Conservation (phyloP, 2,888 invertebrate species). For the Troides helena region DNA sequence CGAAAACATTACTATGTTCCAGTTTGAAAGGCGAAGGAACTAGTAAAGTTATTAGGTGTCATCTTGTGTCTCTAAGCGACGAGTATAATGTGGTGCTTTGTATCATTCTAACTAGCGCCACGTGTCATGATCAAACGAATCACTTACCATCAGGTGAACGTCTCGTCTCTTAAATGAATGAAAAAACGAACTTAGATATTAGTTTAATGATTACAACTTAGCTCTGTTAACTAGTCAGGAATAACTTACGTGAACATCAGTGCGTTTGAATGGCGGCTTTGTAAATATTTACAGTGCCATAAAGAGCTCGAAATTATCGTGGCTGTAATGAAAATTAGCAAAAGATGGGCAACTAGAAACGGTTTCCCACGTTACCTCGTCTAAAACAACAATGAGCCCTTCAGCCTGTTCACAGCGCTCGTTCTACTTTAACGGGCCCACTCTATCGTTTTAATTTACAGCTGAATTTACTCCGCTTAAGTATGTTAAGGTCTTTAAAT, state of each 20-base stretch:
- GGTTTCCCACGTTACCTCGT: slow-evolving; percentile 17
- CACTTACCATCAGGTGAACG: background rate
- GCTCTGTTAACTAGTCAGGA: slow-evolving; percentile 2
- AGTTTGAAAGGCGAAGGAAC: too few species aligned
- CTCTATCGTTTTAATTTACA: slow-evolving; percentile 21
- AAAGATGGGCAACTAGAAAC: slow-evolving; percentile 26
- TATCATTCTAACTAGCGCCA: too few species aligned
- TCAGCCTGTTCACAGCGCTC: slow-evolving; percentile 21
- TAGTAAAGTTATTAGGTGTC: too few species aligned
- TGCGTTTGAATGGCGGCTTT: slow-evolving; percentile 2
- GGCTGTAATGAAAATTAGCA: slow-evolving; percentile 25
- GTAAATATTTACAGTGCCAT: slow-evolving; percentile 24
- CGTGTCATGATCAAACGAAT: too few species aligned
- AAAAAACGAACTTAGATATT: too few species aligned
- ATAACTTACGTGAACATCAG: slow-evolving; percentile 3
- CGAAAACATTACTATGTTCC: too few species aligned
- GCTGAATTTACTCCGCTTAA: background rate
- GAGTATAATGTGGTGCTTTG: too few species aligned
- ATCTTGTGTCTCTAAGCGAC: too few species aligned
- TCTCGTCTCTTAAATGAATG: too few species aligned
- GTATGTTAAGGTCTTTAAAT: background rate
- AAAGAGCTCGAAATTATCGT: slow-evolving; percentile 19
- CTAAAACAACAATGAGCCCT: slow-evolving; percentile 18
- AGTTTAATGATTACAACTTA: background rate
- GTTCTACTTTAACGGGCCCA: slow-evolving; percentile 24